Percentiles rank a stretch among this genome's conserved stretches.
phyloP scores from a whole-genome alignment of 2,888 invertebrate species.

The Chrysotoxum bicinctum region DNA sequence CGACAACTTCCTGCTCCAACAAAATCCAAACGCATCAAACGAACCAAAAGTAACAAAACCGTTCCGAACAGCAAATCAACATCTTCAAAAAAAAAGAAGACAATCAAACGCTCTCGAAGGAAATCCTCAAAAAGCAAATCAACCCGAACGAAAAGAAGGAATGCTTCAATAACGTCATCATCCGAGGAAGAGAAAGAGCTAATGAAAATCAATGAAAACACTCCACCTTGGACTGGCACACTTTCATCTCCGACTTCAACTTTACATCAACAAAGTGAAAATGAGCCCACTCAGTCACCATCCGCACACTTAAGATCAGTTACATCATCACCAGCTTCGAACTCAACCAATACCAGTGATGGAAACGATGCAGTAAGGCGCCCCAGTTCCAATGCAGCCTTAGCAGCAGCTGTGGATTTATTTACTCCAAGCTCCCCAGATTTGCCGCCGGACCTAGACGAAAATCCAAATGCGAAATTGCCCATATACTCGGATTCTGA shows the following conservation, averaged over 20 bases:
- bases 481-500: conserved; percentile 66
- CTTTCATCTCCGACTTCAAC: conserved; percentile 17
- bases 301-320: conserved; percentile 29
- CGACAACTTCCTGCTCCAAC: conserved; percentile 32
- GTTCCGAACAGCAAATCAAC: conserved; percentile 28
- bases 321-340: conserved; percentile 47
- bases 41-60: conserved; percentile 38
- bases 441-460: conserved; percentile 5
- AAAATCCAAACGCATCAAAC: conserved; percentile 49
- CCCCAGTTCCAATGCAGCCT: conserved; percentile 24
- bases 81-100: conserved; percentile 52
- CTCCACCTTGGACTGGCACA: conserved; percentile 28
- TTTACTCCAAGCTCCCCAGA: conserved; percentile 16
- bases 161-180: conserved; percentile 14
- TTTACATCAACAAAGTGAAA: conserved; percentile 26
- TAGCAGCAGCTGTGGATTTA: conserved; percentile 1
- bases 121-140: conserved; percentile 47
- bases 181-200: conserved; percentile 38
- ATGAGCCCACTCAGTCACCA: conserved; percentile 13
- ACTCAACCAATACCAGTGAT: conserved; percentile 50
- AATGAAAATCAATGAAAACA: not conserved
- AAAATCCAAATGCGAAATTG: conserved; percentile 56
- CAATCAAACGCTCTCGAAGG: conserved; percentile 46
- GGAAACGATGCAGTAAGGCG: conserved; percentile 38
- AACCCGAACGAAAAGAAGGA: conserved; percentile 24